A percentile compares a stretch with the other conserved stretches of the same genome.
phyloP scores from a whole-genome alignment of 2,888 invertebrate species.

The Athrips mouffetella region DNA sequence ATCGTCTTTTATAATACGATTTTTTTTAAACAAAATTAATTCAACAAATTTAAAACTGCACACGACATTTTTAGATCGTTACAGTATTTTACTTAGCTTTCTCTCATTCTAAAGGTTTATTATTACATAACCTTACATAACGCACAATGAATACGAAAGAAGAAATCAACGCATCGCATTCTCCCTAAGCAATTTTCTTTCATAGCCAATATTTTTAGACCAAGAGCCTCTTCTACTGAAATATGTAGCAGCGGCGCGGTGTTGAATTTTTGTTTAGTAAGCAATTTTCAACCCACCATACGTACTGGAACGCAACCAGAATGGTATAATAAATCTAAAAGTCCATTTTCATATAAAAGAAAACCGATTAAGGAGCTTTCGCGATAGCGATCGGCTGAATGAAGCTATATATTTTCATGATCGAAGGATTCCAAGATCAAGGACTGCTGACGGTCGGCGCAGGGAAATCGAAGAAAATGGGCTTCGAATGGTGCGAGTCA shows the following conservation, averaged over 20 bases:
- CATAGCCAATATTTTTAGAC: conserved; percentile 62
- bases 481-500: conserved; percentile 24
- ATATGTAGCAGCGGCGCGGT: conserved; percentile 57
- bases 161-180: conserved; percentile 71
- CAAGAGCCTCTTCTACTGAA: conserved; percentile 51
- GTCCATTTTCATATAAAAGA: conserved; percentile 77
- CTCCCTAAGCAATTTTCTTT: conserved; percentile 67
- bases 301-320: conserved; percentile 67
- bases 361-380: conserved; percentile 77
- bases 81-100: too few relatives aligned
- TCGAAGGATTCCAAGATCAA: conserved; percentile 71
- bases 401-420: conserved; percentile 78
- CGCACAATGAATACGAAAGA: conserved; percentile 73
- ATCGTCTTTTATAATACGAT: too few relatives aligned
- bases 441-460: conserved; percentile 71
- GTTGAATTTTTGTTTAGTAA: conserved; percentile 68
- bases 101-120: too few relatives aligned
- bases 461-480: conserved; percentile 70
- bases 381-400: conserved; percentile 74
- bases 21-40: too few relatives aligned
- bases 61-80: too few relatives aligned
- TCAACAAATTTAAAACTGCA: too few relatives aligned
- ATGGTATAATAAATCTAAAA: conserved; percentile 72
- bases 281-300: conserved; percentile 61
- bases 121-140: too few relatives aligned